phyloP scores from a whole-genome alignment of 2,888 invertebrate genomes.

The Nudaria mundana region DNA sequence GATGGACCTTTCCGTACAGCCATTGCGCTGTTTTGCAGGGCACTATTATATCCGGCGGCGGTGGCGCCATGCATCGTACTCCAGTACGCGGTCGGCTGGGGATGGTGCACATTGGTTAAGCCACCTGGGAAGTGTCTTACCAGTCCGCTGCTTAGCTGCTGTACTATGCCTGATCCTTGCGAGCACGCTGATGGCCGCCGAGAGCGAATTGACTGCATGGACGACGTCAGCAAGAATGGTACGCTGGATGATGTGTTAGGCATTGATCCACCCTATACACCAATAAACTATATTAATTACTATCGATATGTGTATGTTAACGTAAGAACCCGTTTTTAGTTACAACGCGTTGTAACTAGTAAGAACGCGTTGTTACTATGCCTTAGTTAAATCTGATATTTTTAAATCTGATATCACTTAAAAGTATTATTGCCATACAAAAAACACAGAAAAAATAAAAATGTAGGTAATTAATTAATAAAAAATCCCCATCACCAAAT shows the following conservation, averaged over 20 bases:
- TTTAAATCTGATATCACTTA: no score
- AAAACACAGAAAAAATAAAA: no score
- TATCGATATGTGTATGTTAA: no score
- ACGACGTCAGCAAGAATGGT: constrained; percentile 89
- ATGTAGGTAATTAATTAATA: no score
- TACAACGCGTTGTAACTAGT: no score
- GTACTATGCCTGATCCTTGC: constrained; percentile 88
- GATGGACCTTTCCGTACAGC: constrained; percentile 88
- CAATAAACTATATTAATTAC: no score
- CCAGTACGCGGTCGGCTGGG: constrained; percentile 66
- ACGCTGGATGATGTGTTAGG: constrained; percentile 95
- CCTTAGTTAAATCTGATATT: no score
- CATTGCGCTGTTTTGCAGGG: constrained; percentile 74
- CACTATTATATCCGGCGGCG: constrained; percentile 78
- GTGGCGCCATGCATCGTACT: constrained; percentile 74
- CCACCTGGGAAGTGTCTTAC: constrained; percentile 90
- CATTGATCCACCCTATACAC: constrained; percentile 90
- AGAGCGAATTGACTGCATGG: constrained; percentile 83
- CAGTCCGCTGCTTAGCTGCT: constrained; percentile 96
- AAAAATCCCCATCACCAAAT: no score
- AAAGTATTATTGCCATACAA: no score
- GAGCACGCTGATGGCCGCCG: constrained; percentile 87
- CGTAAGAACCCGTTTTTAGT: no score
- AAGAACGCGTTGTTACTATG: no score
- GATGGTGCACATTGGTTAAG: constrained; percentile 80